These are phyloP conservation scores for Atherinomorus stipes DNA, from an alignment of 2,113 vertebrate species.

Conservation along the genomic window DNA sequence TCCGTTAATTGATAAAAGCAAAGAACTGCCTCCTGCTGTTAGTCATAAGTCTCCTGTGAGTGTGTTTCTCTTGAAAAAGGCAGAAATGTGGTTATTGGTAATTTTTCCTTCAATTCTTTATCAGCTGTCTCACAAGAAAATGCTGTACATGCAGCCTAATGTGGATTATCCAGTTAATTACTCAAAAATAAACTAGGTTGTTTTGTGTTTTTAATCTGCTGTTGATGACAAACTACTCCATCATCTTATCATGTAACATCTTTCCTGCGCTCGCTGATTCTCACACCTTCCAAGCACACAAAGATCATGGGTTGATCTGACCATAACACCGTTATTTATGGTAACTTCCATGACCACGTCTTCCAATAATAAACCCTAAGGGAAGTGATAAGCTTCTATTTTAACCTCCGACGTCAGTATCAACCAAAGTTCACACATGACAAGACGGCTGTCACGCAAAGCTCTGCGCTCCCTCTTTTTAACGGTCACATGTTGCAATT, in stretches of 20 bases:
- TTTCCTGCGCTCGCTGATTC: background rate
- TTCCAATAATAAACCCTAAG: constrained; percentile 56
- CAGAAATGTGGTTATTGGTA: background rate
- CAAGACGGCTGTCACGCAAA: background rate
- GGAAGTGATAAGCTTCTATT: constrained; percentile 60
- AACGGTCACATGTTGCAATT: background rate
- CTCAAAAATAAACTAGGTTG: background rate
- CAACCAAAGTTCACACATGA: constrained; percentile 21
- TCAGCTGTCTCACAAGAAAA: background rate
- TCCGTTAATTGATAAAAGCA: constrained; percentile 42
- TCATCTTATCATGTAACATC: constrained; percentile 5
- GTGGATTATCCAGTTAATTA: background rate
- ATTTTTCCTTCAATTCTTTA: background rate
- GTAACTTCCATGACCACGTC: constrained; percentile 18
- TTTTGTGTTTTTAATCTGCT: background rate
- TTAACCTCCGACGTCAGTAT: constrained; percentile 9
- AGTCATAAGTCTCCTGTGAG: constrained; percentile 49
- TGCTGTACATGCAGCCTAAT: background rate
- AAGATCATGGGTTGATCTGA: constrained; percentile 46
- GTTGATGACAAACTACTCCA: background rate
- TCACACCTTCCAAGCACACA: constrained; percentile 5
- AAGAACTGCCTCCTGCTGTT: constrained; percentile 30
- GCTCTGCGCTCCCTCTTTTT: background rate
- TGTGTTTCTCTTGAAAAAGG: constrained; percentile 3
- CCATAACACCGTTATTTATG: constrained; percentile 47